A percentile compares a stretch with the other conserved stretches of the same genome.
These are phyloP conservation scores for Helleia helle DNA, from an alignment of 2,888 invertebrate species.

Conservation along the genomic window DNA sequence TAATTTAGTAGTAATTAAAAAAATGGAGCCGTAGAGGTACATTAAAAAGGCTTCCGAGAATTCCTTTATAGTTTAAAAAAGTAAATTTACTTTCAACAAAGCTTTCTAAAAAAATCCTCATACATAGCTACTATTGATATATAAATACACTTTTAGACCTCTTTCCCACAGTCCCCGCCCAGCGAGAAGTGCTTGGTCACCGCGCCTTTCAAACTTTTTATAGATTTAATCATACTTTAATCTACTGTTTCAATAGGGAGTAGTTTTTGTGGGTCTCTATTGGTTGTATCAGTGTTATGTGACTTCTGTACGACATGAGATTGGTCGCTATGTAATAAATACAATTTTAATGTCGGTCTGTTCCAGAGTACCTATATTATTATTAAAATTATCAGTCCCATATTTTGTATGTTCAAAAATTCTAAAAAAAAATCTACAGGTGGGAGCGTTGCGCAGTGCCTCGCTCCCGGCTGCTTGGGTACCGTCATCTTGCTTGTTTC, in stretches of 20 bases:
- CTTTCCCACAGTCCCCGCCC: conserved; percentile 46
- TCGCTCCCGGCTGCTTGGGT: too few relatives aligned
- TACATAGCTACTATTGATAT: conserved; percentile 34
- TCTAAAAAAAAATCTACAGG: too few relatives aligned
- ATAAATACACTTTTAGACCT: conserved; percentile 31
- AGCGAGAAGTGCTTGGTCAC: conserved; percentile 48
- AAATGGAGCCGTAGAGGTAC: too few relatives aligned
- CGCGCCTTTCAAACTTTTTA: conserved; percentile 35
- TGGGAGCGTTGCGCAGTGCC: too few relatives aligned
- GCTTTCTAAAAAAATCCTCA: conserved; percentile 24
- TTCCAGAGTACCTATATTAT: too few relatives aligned
- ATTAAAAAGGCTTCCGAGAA: too few relatives aligned
- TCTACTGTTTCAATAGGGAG: conserved; percentile 57
- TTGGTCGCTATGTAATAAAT: neutral
- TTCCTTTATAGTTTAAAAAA: too few relatives aligned
- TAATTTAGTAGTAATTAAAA: too few relatives aligned
- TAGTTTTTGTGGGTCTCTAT: conserved; percentile 26
- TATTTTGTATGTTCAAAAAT: too few relatives aligned
- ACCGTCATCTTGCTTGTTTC: too few relatives aligned
- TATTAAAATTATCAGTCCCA: too few relatives aligned
- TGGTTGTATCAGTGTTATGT: conserved; percentile 25
- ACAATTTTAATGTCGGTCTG: too few relatives aligned
- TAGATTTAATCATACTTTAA: conserved; percentile 65
- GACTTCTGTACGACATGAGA: conserved; percentile 22
- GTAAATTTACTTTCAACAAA: conserved; percentile 10